phyloP scores from a whole-genome alignment of 2,888 invertebrate species.

The Torymus aiolomorphi region DNA sequence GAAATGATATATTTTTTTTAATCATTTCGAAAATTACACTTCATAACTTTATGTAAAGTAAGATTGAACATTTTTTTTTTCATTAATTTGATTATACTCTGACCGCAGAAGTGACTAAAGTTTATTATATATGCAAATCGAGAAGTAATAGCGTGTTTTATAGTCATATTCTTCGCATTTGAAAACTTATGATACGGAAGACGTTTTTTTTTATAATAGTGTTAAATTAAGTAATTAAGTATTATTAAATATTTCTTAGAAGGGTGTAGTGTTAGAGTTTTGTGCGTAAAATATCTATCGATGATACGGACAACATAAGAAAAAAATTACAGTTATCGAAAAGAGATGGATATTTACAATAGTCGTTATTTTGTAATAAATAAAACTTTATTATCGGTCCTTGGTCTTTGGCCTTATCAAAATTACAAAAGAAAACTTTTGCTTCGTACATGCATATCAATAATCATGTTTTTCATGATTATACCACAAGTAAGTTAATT shows the following conservation, averaged over 20 bases:
- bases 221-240: too few relatives aligned
- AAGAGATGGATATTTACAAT: not conserved
- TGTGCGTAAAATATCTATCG: not conserved
- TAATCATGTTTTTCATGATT: not conserved
- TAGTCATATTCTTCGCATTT: not conserved
- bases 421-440: not conserved
- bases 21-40: too few relatives aligned
- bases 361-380: too few relatives aligned
- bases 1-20: too few relatives aligned
- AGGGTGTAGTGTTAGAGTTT: not conserved
- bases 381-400: too few relatives aligned
- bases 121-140: not conserved
- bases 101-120: not conserved
- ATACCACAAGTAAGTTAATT: not conserved
- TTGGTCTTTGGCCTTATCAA: slow-evolving; percentile 12
- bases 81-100: not conserved
- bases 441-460: not conserved
- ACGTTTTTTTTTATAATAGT: not conserved
- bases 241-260: too few relatives aligned
- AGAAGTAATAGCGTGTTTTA: too few relatives aligned
- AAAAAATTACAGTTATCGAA: not conserved
- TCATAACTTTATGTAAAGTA: not conserved
- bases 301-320: not conserved
- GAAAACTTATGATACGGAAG: not conserved
- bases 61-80: not conserved